Evolutionary conservation across 2,113 vertebrate species (phyloP).

Genomic region (Apaloderma vittatum): DNA sequence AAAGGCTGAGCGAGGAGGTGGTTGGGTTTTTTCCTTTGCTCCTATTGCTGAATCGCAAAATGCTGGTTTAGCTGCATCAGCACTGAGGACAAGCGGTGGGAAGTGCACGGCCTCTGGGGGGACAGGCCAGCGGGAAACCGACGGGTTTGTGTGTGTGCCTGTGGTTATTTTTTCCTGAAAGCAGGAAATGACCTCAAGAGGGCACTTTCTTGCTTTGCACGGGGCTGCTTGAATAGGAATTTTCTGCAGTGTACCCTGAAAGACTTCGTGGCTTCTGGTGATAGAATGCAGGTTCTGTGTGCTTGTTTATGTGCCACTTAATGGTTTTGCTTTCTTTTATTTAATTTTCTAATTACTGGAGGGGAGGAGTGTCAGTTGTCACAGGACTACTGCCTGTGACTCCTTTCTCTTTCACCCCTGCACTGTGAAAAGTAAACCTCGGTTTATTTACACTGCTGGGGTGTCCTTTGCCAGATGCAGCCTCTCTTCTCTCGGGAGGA

Average conservation of each 20-base stretch:
- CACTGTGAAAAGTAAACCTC: background rate
- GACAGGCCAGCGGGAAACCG: fast-evolving
- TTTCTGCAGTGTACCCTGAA: background rate
- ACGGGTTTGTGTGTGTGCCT: background rate
- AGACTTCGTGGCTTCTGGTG: background rate
- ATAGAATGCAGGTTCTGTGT: background rate
- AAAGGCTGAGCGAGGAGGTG: background rate
- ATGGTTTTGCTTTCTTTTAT: background rate
- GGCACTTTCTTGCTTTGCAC: slow-evolving; percentile 10
- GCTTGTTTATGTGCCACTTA: background rate
- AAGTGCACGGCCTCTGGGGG: background rate
- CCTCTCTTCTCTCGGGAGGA: background rate
- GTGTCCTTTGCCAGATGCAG: background rate
- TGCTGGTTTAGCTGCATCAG: background rate
- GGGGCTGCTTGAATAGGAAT: background rate
- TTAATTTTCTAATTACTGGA: background rate
- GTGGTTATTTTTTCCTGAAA: background rate
- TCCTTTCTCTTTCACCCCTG: background rate
- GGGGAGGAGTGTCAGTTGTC: background rate
- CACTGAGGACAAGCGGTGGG: background rate
- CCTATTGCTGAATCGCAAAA: background rate
- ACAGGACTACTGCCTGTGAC: background rate
- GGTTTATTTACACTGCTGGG: background rate
- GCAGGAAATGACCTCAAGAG: slow-evolving; percentile 13
- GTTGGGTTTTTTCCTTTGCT: background rate